Percentiles rank a stretch among this genome's conserved stretches.
These are phyloP conservation scores for Cephus nigrinus DNA, from an alignment of 2,888 invertebrate genomes.

Conservation along the genomic window DNA sequence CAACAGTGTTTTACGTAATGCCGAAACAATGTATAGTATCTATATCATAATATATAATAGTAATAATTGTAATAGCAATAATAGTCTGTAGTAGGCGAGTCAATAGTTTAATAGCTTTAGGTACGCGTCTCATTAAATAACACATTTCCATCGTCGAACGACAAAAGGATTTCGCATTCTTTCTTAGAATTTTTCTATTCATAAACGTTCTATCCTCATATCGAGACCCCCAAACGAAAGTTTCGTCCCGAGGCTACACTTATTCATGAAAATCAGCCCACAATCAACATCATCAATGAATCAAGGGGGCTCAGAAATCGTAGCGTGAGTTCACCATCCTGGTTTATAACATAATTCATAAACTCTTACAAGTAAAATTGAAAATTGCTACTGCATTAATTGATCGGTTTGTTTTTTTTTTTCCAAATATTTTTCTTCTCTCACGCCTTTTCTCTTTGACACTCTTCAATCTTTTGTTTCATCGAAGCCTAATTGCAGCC, in stretches of 20 bases:
- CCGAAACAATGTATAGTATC: constrained; percentile 57
- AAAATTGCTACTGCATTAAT: not conserved
- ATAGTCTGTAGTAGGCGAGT: constrained; percentile 56
- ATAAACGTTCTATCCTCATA: not conserved
- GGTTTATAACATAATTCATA: not conserved
- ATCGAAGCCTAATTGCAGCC: not conserved
- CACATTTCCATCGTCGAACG: not conserved
- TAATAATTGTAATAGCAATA: constrained; percentile 54
- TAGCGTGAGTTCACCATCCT: not conserved
- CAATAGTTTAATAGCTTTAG: constrained; percentile 51
- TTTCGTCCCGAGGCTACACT: not conserved
- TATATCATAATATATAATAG: constrained; percentile 44
- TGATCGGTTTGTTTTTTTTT: not conserved
- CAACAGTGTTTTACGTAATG: constrained; percentile 58
- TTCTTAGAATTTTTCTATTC: not conserved
- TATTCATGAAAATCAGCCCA: not conserved
- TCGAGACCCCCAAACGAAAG: not conserved
- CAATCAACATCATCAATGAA: not conserved
- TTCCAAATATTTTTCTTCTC: not conserved
- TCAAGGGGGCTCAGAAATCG: not conserved
- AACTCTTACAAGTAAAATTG: not conserved
- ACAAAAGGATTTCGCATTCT: not conserved
- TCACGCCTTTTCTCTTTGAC: not conserved
- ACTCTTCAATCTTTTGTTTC: not conserved
- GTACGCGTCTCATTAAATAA: constrained; percentile 37